Evolutionary conservation across 2,797 vertebrate species (phyloP).

Genomic region (Phrynocephalus guinanensis): DNA sequence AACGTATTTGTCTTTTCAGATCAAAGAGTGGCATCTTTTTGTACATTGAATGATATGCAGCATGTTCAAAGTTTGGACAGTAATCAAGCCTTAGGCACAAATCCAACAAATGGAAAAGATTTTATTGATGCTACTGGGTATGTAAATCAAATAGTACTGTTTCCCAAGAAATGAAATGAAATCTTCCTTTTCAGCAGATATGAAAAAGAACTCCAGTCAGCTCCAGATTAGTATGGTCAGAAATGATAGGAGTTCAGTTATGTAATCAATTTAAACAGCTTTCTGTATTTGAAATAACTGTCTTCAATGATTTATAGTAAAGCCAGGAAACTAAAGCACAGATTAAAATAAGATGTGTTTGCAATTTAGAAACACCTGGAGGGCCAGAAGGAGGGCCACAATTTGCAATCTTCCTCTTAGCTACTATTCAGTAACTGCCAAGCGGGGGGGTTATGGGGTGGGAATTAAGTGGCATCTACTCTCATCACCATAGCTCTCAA

Average conservation of each 20-base stretch:
- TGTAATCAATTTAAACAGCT: not conserved
- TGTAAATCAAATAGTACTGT: constrained; percentile 46
- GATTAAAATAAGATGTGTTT: not conserved
- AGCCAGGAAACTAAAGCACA: not conserved
- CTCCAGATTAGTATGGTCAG: not conserved
- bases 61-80: constrained; percentile 86
- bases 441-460: no score
- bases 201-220: not conserved
- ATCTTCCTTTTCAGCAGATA: not conserved
- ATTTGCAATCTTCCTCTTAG: no score
- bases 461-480: no score
- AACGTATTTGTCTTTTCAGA: constrained; percentile 78
- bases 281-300: not conserved
- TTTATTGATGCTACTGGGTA: constrained; percentile 86
- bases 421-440: no score
- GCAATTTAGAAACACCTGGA: not conserved
- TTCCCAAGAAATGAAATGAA: not conserved
- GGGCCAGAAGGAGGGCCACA: not conserved
- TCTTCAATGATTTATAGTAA: not conserved
- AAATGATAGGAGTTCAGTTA: no score
- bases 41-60: constrained; percentile 92
- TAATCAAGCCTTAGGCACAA: constrained; percentile 85
- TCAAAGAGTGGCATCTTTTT: constrained; percentile 93
- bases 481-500: no score
- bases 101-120: constrained; percentile 84